Conservation (phyloP, 2,113 vertebrate species). For the Shinisaurus crocodilurus region DNA sequence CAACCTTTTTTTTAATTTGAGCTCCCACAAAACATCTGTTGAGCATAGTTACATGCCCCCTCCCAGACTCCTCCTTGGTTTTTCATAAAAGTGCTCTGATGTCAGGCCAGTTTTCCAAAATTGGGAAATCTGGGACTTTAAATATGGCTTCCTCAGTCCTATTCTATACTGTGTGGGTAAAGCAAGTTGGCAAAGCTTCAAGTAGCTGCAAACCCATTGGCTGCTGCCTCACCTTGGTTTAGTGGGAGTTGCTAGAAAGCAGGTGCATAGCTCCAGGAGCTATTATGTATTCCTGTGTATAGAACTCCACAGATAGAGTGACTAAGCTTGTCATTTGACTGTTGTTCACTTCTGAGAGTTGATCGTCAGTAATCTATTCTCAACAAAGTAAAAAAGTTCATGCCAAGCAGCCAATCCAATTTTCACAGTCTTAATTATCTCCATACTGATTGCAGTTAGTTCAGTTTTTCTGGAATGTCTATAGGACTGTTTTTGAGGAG, state of each 20-base stretch:
- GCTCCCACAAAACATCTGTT: constrained; percentile 45
- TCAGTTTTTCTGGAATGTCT: neutral
- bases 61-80: neutral
- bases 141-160: constrained; percentile 6
- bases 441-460: neutral
- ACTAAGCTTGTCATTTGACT: constrained; percentile 34
- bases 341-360: constrained; percentile 40
- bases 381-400: constrained; percentile 29
- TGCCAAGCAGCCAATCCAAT: neutral
- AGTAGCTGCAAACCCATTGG: neutral
- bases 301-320: constrained; percentile 57
- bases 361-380: constrained; percentile 27
- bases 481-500: neutral
- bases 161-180: constrained; percentile 24
- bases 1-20: constrained; percentile 33
- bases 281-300: constrained; percentile 44
- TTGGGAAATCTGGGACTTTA: constrained; percentile 40
- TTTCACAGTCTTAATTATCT: neutral
- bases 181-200: constrained; percentile 35
- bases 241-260: constrained; percentile 49
- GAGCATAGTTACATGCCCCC: constrained; percentile 23
- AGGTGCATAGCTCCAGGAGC: constrained; percentile 52
- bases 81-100: constrained; percentile 42
- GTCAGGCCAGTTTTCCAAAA: neutral
- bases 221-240: constrained; percentile 28